Evolutionary conservation across 2,888 invertebrate genomes (phyloP), one percentile per base, ranked within the genome.

Genomic region (Autographa pulchrina): DNA sequence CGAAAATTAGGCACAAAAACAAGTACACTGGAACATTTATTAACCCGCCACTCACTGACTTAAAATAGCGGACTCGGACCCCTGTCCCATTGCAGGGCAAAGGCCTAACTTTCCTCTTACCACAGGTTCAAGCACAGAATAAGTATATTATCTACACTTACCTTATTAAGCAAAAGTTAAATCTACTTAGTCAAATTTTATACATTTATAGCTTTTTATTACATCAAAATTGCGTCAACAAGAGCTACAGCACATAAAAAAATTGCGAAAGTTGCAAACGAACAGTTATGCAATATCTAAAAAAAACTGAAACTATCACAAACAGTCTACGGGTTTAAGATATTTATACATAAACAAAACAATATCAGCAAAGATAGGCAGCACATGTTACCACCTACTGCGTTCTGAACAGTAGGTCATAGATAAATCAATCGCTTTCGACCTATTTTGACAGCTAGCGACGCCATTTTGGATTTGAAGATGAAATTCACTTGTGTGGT

Each of bases 401-500:
- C 71, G 85, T 69, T 38, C 14, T 38, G 68, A 71, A 71, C 70
- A 72, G 71, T 74, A 75, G 75, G 72, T 75, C 65, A 58, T 32
- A 43, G 60, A 84, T 86, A 86, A 86, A 86, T 86, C 86, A 86
- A 78, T 80, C 81, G 38, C 58, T 71, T 76, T 82, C 61, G 65
- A 81, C 72, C 74, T 81, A 81, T 85, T 87, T 84, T 85, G 86
- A 86, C 86, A 86, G 81, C 9, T 76, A 14, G 0, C n/a, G 80
- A 82, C 85, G 87, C 88, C 89, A 89, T 89, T 77, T 88, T 87
- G 84, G 66, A 79, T 77, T 62, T 16, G 71, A 80, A 70, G 84
- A 77, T 81, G 71, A 76, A 77, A 54, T 52, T 80, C 35, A 66
- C 81, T 71, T 89, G 92, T 91, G 92, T 91, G 92, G 92, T 90